Percentiles rank a stretch among this genome's conserved stretches.
phyloP scores from a whole-genome alignment of 53 echinoderm and acorn worm species.

The Echinarachnius parma region DNA sequence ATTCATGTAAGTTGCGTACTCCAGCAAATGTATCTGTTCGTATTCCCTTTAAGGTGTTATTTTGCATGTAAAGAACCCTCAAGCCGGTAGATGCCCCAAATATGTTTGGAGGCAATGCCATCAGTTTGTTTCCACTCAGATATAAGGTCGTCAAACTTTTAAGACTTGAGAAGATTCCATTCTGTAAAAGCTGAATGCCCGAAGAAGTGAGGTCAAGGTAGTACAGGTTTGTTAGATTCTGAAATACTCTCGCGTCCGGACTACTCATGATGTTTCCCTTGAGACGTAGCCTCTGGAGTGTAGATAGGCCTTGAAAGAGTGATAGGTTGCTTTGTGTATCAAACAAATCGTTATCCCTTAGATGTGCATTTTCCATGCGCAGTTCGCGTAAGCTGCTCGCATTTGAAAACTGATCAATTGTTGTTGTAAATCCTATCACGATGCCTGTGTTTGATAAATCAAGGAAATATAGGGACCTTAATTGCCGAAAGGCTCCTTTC shows the following conservation, averaged over 20 bases:
- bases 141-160: neutral
- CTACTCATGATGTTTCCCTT: neutral
- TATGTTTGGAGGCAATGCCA: neutral
- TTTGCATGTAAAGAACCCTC: neutral
- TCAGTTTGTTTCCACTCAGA: conserved; percentile 6
- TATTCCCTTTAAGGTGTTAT: neutral
- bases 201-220: conserved; percentile 1
- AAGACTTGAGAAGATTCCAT: neutral
- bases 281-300: neutral
- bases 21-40: neutral
- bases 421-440: neutral
- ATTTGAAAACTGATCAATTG: neutral
- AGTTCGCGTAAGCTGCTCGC: neutral
- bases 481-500: neutral
- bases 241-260: neutral
- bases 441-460: conserved; percentile 14
- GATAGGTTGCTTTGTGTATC: neutral
- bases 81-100: neutral
- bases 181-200: neutral
- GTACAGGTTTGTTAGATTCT: neutral
- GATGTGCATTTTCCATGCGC: neutral
- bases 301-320: neutral
- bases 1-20: neutral
- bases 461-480: neutral
- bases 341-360: neutral